phyloP scores from a whole-genome alignment of 1,140 invertebrate genomes.

The Papilio machaon region DNA sequence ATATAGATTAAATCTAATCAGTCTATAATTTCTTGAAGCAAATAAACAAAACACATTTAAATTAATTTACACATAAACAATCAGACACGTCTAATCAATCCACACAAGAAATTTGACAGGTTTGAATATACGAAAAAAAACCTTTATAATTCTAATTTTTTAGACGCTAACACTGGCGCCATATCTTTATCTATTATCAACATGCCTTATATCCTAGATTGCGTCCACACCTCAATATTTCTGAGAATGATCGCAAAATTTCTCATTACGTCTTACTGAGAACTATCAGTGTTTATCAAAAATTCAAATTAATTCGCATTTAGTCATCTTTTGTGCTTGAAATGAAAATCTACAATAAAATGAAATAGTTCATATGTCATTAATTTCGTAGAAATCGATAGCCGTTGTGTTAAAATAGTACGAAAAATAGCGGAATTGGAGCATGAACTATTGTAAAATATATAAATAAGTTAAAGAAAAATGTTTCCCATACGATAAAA shows the following conservation, averaged over 20 bases:
- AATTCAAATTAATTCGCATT: neutral
- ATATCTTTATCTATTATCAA: constrained; percentile 31
- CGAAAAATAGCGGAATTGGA: no score
- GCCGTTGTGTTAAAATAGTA: neutral
- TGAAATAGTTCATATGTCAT: neutral
- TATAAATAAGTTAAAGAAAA: no score
- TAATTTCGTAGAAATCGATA: neutral
- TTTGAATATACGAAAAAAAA: no score
- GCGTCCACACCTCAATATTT: constrained; percentile 32
- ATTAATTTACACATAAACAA: no score
- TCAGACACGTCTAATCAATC: no score
- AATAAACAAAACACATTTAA: no score
- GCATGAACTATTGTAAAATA: no score
- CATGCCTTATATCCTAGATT: constrained; percentile 23
- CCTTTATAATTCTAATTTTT: neutral
- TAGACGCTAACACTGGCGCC: constrained; percentile 9
- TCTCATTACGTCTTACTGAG: constrained; percentile 11
- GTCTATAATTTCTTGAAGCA: no score
- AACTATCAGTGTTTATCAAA: neutral
- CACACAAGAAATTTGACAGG: no score
- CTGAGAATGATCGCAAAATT: constrained; percentile 14
- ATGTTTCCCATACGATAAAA: no score
- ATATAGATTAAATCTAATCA: no score
- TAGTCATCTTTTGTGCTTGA: neutral
- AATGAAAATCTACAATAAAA: neutral